Base-by-base conservation (phyloP, 2,888 invertebrate genomes). In the Aspidiotus rigidus region DNA sequence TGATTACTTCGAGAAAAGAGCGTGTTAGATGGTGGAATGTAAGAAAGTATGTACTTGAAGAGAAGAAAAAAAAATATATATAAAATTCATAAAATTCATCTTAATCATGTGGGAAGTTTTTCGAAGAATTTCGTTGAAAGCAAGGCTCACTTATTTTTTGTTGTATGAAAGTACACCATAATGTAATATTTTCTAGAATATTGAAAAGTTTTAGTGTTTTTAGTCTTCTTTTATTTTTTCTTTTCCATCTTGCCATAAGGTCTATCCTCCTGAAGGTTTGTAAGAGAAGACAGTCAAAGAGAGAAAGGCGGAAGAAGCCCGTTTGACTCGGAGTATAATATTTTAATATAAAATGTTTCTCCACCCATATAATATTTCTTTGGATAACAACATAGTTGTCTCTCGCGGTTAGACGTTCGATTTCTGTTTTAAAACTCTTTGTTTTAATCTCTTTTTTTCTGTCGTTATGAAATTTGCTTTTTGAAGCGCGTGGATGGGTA, bases 181-280 rank as follows among this genome's bases (percentile, higher is more conserved):
- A 66, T 66, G 57, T 59, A 66, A 66, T 66, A 66, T 66, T 66
- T 28, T 66, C 56, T 59, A 28, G 66, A 66, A 59, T 66, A 66
- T 66, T 66, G 66, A 66, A 66, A 66, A 66, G 66, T 66, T 66
- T 66, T 66, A 66, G 42, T 59, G 59, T 66, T 66, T n/a, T 66
- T 59, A 55, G 42, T 59, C 49, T 57, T 15, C 16, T 55, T 64
- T 41, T 56, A 15, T 41, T 28, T 28, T 59, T 59, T 28, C 28
- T 59, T 39, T 7, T 59, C 6, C 11, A 16, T 55, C 39, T n/a
- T 49, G 49, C 49, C 10, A n/a, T 6, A 6, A n/a, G 11, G n/a
- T 13, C 49, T 49, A 49, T 49, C 49, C n/a, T 49, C 49, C 49
- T n/a, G n/a, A n/a, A 49, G n/a, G 6, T 28, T 28, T 28, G 28